These are phyloP conservation scores for Magallana ariakensis DNA, from an alignment of 1,140 invertebrate species.

Conservation along the genomic window DNA sequence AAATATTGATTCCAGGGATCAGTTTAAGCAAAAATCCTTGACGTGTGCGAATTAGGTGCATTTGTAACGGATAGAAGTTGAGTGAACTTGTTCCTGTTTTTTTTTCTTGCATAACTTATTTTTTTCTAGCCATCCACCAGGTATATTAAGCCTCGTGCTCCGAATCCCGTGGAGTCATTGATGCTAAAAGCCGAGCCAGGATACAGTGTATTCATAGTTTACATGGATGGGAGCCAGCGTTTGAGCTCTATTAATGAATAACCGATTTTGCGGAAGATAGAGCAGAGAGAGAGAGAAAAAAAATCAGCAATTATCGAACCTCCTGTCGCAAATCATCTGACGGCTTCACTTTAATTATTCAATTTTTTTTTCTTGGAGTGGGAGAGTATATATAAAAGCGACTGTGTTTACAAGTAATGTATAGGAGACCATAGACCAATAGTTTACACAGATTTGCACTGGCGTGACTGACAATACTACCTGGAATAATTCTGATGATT, in stretches of 20 bases:
- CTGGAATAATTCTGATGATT: too few relatives aligned
- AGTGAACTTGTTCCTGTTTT: background rate
- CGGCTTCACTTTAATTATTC: background rate
- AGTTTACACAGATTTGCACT: too few relatives aligned
- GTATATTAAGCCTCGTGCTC: background rate
- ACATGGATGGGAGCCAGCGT: background rate
- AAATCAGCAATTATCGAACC: conserved; percentile 23
- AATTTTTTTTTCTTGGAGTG: background rate
- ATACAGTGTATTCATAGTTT: conserved; percentile 1
- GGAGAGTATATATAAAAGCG: conserved; percentile 10
- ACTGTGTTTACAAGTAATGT: conserved; percentile 8
- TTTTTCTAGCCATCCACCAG: background rate
- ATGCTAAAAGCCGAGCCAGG: background rate
- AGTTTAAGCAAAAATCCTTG: conserved; percentile 6
- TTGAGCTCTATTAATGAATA: conserved; percentile 26
- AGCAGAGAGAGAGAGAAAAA: background rate
- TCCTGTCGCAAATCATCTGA: background rate
- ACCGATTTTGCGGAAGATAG: background rate
- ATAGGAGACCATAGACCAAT: background rate
- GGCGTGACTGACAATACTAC: too few relatives aligned
- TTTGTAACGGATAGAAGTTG: background rate
- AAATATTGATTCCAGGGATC: conserved; percentile 29
- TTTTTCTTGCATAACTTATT: conserved; percentile 15
- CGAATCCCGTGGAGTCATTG: background rate
- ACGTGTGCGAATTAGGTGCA: conserved; percentile 5